A percentile compares a stretch with the other conserved stretches of the same genome.
Evolutionary conservation across 2,797 vertebrate species (phyloP).

Genomic region (Sebastes nivosus): DNA sequence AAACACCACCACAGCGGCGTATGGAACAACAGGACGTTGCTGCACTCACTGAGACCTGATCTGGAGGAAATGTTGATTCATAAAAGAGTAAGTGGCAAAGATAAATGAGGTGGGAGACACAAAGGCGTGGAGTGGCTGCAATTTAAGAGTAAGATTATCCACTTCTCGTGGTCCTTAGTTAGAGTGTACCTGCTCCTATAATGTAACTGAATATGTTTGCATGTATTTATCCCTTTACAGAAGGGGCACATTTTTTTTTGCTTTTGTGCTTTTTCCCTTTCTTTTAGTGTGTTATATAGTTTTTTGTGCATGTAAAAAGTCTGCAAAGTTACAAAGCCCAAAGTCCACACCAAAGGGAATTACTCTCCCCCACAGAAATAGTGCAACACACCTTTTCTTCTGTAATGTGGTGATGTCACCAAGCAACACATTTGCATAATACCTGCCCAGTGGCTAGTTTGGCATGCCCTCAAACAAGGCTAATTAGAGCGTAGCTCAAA

Average conservation of each 20-base stretch:
- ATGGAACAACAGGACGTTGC: not conserved
- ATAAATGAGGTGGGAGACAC: conserved; percentile 26
- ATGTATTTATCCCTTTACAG: not conserved
- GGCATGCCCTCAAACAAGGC: no score
- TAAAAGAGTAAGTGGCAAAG: conserved; percentile 19
- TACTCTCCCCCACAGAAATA: no score
- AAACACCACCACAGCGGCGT: not conserved
- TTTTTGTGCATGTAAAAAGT: no score
- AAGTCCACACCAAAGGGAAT: no score
- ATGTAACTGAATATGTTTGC: not conserved
- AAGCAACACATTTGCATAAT: no score
- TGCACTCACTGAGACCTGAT: conserved; percentile 9
- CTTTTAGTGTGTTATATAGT: no score
- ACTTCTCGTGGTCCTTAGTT: not conserved
- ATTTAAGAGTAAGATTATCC: conserved; percentile 3
- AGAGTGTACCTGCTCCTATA: not conserved
- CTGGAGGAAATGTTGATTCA: conserved; percentile 24
- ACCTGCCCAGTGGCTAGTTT: no score
- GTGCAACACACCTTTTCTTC: no score
- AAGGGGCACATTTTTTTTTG: not conserved
- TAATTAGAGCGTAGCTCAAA: no score
- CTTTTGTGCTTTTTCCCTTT: no score
- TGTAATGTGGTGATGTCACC: no score
- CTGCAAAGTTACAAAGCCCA: no score
- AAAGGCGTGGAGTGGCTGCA: not conserved